Base-by-base conservation (phyloP, 2,888 invertebrate species). In the Acheta domesticus region DNA sequence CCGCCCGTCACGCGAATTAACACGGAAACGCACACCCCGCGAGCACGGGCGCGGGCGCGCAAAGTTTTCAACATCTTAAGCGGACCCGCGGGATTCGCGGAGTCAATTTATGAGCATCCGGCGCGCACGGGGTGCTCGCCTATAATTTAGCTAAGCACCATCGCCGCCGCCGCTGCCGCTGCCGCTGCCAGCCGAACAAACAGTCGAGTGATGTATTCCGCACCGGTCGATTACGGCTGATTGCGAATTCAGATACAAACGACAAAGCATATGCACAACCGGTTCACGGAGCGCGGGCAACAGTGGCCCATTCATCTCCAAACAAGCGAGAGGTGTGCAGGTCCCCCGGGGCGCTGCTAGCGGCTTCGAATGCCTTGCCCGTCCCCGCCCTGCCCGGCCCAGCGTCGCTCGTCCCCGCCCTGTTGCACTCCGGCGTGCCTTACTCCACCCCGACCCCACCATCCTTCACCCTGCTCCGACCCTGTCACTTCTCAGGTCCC, bases 221-320 rank as follows among this genome's bases (percentile, higher is more conserved):
- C 16, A 62, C 62, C 16, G 62, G 14, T 62, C 62, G 62, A 14
- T 62, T 62, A 62, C 62, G 62, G 16, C 62, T n/a, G 62, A 62
- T 62, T 62, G 62, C 62, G 62, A 62, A 62, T 62, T 62, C 62
- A 62, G 62, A 14, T 62, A 62, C 62, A 62, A 62, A 62, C 62
- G 62, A 14, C 62, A n/a, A n/a, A 62, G 62, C 62, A 62, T 62
- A 62, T 62, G 62, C 62, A 11, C 62, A 14, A 14, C 14, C 14
- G 62, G 16, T 62, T n/a, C 62, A 8, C 36, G 36, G 36, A 8
- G 36, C 36, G 8, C 8, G 8, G 36, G 36, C 36, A 36, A 36
- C 36, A 36, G 36, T 36, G 16, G 14, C 62, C 16, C 62, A 62
- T 62, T 62, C 62, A 62, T 62, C 62, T 62, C 62, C 16, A 62